A percentile compares a stretch with the other conserved stretches of the same genome.
Evolutionary conservation across 2,797 vertebrate genomes (phyloP).

Genomic region (Brachyrhaphis roseni): DNA sequence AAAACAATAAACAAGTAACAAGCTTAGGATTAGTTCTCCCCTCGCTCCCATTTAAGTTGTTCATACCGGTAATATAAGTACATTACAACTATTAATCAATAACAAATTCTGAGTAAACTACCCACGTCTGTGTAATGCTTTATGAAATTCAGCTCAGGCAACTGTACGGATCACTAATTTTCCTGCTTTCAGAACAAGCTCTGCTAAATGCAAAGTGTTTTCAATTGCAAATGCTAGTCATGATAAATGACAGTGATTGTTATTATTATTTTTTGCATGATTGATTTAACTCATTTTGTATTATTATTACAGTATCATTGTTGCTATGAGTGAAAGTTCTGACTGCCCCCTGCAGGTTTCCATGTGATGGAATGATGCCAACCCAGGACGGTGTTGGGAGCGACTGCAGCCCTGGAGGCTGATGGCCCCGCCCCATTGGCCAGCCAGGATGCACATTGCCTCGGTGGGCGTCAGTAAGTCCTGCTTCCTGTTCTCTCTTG

Average conservation of each 20-base stretch:
- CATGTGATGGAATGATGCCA: constrained; percentile 68
- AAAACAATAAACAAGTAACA: too few species aligned
- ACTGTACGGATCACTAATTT: background rate
- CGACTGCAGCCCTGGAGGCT: constrained; percentile 79
- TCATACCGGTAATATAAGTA: too few species aligned
- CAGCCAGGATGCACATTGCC: constrained; percentile 84
- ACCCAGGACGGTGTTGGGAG: constrained; percentile 39
- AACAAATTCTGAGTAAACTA: too few species aligned
- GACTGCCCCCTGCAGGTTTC: constrained; percentile 48
- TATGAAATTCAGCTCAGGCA: background rate
- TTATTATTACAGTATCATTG: background rate
- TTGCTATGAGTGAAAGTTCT: background rate
- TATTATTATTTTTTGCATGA: background rate
- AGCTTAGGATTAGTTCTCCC: too few species aligned
- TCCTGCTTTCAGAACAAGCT: background rate
- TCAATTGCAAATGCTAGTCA: background rate
- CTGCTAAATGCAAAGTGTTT: background rate
- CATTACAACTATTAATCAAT: too few species aligned
- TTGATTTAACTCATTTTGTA: background rate
- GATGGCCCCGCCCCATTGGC: constrained; percentile 45
- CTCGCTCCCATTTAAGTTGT: too few species aligned
- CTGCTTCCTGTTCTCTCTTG: constrained; percentile 88
- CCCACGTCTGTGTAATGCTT: too few species aligned
- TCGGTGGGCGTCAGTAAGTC: constrained; percentile 82
- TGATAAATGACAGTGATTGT: background rate